Percentiles rank a stretch among this genome's conserved stretches.
Evolutionary conservation across 2,113 vertebrate species (phyloP).

Genomic region (Megaleporinus macrocephalus): DNA sequence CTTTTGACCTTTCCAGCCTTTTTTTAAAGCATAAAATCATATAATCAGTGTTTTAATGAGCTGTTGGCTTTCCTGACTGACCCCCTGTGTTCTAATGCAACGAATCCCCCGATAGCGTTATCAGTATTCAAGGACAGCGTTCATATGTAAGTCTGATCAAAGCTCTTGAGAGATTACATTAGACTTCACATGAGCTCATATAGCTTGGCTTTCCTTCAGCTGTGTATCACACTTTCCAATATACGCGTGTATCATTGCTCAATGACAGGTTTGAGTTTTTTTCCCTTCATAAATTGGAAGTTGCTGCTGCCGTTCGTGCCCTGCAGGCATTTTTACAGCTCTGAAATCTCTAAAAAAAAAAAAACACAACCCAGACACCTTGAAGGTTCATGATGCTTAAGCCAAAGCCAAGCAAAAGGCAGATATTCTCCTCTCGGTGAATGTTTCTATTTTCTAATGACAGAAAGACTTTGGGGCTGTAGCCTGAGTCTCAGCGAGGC

Average conservation of each 20-base stretch:
- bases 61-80: no score
- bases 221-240: no score
- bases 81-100: no score
- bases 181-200: neutral
- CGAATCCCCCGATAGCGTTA: neutral
- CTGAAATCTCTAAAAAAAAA: neutral
- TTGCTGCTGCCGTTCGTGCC: neutral
- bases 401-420: neutral
- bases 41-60: no score
- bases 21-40: no score
- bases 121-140: neutral
- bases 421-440: neutral
- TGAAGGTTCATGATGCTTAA: neutral
- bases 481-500: neutral
- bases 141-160: constrained; percentile 1
- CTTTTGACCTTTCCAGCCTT: no score
- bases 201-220: neutral
- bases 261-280: neutral
- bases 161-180: constrained; percentile 6
- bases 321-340: constrained; percentile 10
- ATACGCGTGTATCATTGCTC: neutral
- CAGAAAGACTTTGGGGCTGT: neutral
- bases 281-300: constrained; percentile 12
- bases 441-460: neutral
- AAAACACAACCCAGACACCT: neutral